Conservation (phyloP, 2,888 invertebrate species). For the Pheosia tremula region DNA sequence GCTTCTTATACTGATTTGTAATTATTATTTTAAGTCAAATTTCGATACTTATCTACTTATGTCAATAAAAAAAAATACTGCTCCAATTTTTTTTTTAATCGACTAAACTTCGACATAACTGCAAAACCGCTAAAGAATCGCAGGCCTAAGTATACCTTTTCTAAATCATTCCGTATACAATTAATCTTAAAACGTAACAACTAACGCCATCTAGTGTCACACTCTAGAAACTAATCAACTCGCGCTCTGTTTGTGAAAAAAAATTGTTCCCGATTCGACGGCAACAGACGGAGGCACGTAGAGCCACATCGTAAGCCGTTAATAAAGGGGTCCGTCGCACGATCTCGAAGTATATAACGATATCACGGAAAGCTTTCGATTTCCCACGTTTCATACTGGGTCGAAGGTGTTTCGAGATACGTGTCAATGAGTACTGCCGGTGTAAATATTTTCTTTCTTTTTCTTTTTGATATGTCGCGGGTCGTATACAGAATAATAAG, state of each 20-base stretch:
- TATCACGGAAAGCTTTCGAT: constrained; percentile 52
- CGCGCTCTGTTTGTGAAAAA: not conserved
- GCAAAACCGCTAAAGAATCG: too few relatives aligned
- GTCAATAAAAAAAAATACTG: too few relatives aligned
- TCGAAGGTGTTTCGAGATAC: not conserved
- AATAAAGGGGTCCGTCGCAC: constrained; percentile 52
- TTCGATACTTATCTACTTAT: too few relatives aligned
- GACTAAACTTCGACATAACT: too few relatives aligned
- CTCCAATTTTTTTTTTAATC: too few relatives aligned
- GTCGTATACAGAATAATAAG: not conserved
- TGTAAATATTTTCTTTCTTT: not conserved
- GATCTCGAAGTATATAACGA: constrained; percentile 38
- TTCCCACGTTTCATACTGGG: constrained; percentile 25
- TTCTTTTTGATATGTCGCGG: not conserved
- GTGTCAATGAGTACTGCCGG: not conserved
- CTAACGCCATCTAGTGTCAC: constrained; percentile 2
- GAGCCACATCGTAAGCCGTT: constrained; percentile 48
- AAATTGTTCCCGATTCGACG: constrained; percentile 1
- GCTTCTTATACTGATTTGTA: too few relatives aligned
- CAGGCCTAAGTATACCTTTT: too few relatives aligned
- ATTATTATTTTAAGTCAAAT: too few relatives aligned
- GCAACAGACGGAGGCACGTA: constrained; percentile 35
- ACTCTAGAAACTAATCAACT: not conserved
- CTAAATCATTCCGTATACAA: too few relatives aligned
- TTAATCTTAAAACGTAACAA: not conserved